Percentiles rank a stretch among this genome's conserved stretches.
phyloP scores from a whole-genome alignment of 2,888 invertebrate species.

The Bugula neritina region DNA sequence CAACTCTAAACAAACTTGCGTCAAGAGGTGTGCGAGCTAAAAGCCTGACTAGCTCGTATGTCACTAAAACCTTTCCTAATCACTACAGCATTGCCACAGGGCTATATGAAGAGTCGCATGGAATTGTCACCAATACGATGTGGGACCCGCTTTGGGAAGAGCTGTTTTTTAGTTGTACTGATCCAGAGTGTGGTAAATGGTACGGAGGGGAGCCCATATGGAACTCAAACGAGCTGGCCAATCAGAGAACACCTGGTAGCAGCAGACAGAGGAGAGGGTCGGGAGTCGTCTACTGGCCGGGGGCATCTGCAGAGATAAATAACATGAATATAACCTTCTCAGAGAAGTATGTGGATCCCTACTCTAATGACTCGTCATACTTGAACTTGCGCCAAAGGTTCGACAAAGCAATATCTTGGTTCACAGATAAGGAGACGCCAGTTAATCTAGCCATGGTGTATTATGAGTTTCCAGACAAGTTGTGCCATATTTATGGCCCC shows the following conservation, averaged over 20 bases:
- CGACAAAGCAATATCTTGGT: slow-evolving; percentile 44
- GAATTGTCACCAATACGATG: slow-evolving; percentile 62
- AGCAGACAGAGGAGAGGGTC: not conserved
- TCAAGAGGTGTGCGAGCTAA: slow-evolving; percentile 59
- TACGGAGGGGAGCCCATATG: slow-evolving; percentile 43
- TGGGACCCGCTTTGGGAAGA: slow-evolving; percentile 57
- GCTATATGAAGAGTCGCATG: slow-evolving; percentile 63
- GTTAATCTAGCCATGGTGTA: slow-evolving; percentile 59
- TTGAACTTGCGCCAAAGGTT: slow-evolving; percentile 35
- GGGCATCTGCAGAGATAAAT: not conserved
- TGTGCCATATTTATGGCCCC: slow-evolving; percentile 40
- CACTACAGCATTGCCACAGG: slow-evolving; percentile 63
- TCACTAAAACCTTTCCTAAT: slow-evolving; percentile 68
- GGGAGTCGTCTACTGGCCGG: slow-evolving; percentile 29
- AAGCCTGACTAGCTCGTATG: slow-evolving; percentile 49
- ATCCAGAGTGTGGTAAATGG: slow-evolving; percentile 38
- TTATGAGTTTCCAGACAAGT: slow-evolving; percentile 40
- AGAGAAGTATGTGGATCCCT: not conserved
- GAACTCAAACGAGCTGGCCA: slow-evolving; percentile 33
- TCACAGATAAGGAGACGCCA: slow-evolving; percentile 54
- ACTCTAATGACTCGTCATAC: not conserved
- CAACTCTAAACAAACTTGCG: slow-evolving; percentile 59
- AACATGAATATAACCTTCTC: not conserved
- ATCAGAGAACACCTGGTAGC: not conserved
- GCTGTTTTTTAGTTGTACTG: slow-evolving; percentile 31